Conservation (phyloP, 2,888 invertebrate genomes). For the Vannuccia rotundouncinata region DNA sequence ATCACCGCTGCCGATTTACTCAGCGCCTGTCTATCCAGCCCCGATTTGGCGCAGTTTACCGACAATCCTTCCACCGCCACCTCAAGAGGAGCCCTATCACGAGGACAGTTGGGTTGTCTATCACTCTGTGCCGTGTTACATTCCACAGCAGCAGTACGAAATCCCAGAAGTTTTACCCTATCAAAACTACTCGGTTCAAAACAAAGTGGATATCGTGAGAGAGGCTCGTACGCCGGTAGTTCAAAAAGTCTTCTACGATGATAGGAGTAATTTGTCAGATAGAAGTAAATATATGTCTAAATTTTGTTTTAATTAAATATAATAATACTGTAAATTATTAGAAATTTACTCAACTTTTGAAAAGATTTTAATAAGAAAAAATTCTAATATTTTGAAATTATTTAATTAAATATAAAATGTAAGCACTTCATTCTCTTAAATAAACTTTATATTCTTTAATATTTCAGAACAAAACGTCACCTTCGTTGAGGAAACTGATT, state of each 20-base stretch:
- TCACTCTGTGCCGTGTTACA: not conserved
- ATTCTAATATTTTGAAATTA: not conserved
- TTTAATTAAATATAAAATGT: not conserved
- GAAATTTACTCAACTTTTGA: not conserved
- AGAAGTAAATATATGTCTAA: not conserved
- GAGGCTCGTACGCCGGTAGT: not conserved
- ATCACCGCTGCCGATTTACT: not conserved
- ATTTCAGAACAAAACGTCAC: not conserved
- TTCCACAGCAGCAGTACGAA: not conserved
- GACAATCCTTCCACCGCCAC: not conserved
- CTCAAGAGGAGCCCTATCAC: not conserved
- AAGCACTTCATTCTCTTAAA: not conserved
- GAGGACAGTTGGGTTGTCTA: constrained; percentile 10
- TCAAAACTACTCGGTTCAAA: not conserved
- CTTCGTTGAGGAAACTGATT: not conserved
- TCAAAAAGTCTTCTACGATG: no score
- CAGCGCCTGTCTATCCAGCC: no score
- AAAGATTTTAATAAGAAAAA: not conserved
- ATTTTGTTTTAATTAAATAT: no score
- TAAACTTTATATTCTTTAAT: no score
- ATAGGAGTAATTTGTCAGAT: no score
- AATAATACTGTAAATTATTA: no score
- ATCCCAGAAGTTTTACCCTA: not conserved
- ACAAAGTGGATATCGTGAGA: not conserved
- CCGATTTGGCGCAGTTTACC: not conserved